These are phyloP conservation scores for Neodiprion fabricii DNA, from an alignment of 1,140 invertebrate genomes.

Conservation along the genomic window DNA sequence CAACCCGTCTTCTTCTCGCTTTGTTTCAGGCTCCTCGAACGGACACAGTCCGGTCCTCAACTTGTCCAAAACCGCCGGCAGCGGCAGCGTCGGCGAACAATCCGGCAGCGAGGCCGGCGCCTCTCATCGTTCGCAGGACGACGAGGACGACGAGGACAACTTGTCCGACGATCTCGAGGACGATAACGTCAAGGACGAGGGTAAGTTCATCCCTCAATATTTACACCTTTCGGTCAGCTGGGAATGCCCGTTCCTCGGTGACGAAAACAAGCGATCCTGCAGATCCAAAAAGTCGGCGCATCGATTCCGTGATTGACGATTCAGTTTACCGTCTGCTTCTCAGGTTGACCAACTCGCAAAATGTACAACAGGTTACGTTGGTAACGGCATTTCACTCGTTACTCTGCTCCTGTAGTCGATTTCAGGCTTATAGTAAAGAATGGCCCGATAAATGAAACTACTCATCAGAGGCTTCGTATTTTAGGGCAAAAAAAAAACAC, in stretches of 20 bases:
- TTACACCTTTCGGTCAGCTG: not conserved
- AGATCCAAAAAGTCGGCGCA: no score
- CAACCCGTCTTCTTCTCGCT: constrained; percentile 25
- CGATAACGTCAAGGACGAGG: constrained; percentile 86
- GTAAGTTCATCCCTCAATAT: constrained; percentile 56
- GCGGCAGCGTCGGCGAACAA: constrained; percentile 70
- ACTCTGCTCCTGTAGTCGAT: no score
- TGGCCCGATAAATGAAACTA: no score
- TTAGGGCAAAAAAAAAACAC: no score
- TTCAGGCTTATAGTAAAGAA: no score
- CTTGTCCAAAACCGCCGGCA: constrained; percentile 83
- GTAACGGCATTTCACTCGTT: no score
- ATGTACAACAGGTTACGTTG: no score
- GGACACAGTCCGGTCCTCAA: constrained; percentile 91
- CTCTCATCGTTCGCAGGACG: constrained; percentile 69
- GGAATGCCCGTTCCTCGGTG: not conserved
- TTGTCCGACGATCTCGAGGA: constrained; percentile 80
- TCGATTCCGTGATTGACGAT: no score
- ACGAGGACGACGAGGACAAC: constrained; percentile 80
- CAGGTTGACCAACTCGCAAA: no score
- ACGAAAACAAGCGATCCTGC: no score
- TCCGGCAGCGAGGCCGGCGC: constrained; percentile 69
- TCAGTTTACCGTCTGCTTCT: no score
- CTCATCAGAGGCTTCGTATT: no score
- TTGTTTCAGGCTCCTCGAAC: constrained; percentile 77